These are phyloP conservation scores for Trichopoda pennipes DNA, from an alignment of 2,888 invertebrate species.

Conservation along the genomic window DNA sequence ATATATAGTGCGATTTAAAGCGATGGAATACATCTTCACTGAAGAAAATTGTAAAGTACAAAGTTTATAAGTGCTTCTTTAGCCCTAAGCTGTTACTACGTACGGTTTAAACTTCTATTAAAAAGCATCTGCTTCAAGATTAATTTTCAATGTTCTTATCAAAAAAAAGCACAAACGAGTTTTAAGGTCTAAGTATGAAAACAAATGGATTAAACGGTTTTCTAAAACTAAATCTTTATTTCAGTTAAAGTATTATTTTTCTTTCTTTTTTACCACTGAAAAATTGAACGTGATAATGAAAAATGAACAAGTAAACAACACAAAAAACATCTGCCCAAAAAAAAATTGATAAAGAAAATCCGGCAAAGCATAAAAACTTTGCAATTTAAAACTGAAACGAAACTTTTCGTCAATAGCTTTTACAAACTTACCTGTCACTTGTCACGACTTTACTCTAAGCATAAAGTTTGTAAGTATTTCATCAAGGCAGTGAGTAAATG, in stretches of 20 bases:
- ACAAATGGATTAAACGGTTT: not conserved
- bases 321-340: too few relatives aligned
- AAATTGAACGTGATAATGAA: too few relatives aligned
- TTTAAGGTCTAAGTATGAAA: not conserved
- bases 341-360: too few relatives aligned
- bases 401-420: too few relatives aligned
- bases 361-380: too few relatives aligned
- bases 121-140: not conserved
- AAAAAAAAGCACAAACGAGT: not conserved
- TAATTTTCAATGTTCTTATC: slow-evolving; percentile 15
- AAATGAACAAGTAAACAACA: too few relatives aligned
- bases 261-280: too few relatives aligned
- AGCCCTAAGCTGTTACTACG: slow-evolving; percentile 12
- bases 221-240: too few relatives aligned
- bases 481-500: slow-evolving; percentile 9
- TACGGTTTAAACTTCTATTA: not conserved
- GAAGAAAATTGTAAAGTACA: slow-evolving; percentile 2
- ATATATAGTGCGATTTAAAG: too few relatives aligned
- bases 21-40: too few relatives aligned
- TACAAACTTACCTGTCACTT: slow-evolving; percentile 19
- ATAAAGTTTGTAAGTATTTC: not conserved
- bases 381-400: too few relatives aligned
- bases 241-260: too few relatives aligned
- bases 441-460: slow-evolving; percentile 4
- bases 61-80: slow-evolving; percentile 39